Base-by-base conservation (phyloP, 1,140 invertebrate species). In the Aphaenogaster floridana region DNA sequence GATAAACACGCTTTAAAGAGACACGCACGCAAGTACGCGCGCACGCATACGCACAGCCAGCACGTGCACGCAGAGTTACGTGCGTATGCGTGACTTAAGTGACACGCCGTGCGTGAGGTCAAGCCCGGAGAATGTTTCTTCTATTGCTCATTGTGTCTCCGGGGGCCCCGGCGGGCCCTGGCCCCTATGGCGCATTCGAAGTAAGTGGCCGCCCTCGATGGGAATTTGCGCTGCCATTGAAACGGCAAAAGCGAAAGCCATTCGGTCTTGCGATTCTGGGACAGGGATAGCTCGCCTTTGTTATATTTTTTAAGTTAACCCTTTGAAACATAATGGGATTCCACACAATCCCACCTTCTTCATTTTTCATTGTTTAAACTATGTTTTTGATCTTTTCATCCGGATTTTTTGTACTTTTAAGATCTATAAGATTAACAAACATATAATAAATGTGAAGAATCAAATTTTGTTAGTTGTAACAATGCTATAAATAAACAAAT, bases 41-140 rank as follows among this genome's bases (percentile, higher is more conserved):
- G 57, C 78, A 69, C 54, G 61, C n/a, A 76, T 86, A 74, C 39
- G 54, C 59, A 42, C 0, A 28, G 21, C n/a, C 8, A 36, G 74
- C 50, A 64, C 80, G 74, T 83, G 83, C 54, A 48, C 68, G 50
- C 36, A 45, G 36, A 36, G 34, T 57, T 45, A 13, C n/a, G 48
- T 66, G 11, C 21, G 89, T 90, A 74, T 89, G 34, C 36, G 74
- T 89, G 79, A 90, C 89, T 84, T 74, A 88, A 91, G 54, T 79
- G 90, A 84, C 86, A 84, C 57, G 59, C 48, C 57, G 66, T 80
- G 84, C 84, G 83, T 90, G 90, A 92, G 92, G 86, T 91, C 88
- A 92, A 92, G 80, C 79, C 63, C 63, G 64, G 89, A 87, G 90
- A 92, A 92, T 92, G 86, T 84, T 91, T 92, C 86, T 90, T 85